A percentile compares a stretch with the other conserved stretches of the same genome.
Conservation (phyloP, 2,113 vertebrate species). For the Pipra filicauda region DNA sequence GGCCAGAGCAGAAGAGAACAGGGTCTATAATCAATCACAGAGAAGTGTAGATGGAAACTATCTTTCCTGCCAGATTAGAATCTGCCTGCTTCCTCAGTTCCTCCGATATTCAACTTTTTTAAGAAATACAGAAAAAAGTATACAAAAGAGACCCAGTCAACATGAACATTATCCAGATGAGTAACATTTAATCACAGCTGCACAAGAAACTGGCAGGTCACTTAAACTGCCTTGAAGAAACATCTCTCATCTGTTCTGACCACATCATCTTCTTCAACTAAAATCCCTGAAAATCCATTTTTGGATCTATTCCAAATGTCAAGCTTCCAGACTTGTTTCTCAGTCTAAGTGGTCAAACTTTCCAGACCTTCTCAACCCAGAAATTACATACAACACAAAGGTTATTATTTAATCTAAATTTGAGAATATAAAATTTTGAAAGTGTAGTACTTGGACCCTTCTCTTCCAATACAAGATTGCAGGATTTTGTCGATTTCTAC, state of each 20-base stretch:
- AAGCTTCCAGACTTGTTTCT: neutral
- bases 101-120: neutral
- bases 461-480: neutral
- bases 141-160: neutral
- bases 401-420: neutral
- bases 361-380: neutral
- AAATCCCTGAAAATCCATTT: neutral
- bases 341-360: neutral
- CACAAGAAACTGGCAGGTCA: neutral
- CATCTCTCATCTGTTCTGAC: neutral
- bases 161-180: neutral
- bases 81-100: neutral
- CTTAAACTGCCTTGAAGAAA: neutral
- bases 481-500: neutral
- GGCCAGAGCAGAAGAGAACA: neutral
- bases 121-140: neutral
- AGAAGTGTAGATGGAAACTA: neutral
- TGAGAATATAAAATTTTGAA: neutral
- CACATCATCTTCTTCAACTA: neutral
- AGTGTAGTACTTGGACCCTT: neutral
- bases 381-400: neutral
- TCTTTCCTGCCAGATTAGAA: neutral
- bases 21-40: neutral
- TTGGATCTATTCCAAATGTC: neutral
- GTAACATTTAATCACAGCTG: neutral